These are phyloP conservation scores for Phoxinus dragarum DNA, from an alignment of 2,797 vertebrate genomes.

Conservation along the genomic window DNA sequence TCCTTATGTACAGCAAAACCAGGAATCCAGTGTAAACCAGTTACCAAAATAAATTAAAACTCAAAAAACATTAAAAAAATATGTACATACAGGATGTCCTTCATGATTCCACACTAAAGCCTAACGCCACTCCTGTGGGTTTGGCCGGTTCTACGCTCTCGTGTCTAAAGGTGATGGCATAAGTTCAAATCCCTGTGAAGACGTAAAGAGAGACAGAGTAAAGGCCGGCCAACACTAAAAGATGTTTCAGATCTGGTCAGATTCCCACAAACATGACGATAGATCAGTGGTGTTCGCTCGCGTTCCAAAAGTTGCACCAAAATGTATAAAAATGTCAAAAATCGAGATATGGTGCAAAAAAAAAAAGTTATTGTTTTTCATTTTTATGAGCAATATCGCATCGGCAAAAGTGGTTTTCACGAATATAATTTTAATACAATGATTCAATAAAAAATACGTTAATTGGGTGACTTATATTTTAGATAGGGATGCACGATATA, in stretches of 20 bases:
- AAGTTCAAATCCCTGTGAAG: constrained; percentile 54
- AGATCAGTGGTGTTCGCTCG: neutral
- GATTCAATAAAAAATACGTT: too few species aligned
- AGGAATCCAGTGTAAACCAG: constrained; percentile 75
- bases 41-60: constrained; percentile 64
- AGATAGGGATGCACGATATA: too few species aligned
- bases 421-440: too few species aligned
- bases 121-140: neutral
- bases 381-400: too few species aligned
- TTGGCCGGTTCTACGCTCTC: constrained; percentile 14
- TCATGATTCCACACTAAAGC: neutral
- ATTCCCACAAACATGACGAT: neutral
- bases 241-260: neutral
- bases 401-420: too few species aligned
- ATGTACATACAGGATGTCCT: constrained; percentile 51
- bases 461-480: too few species aligned
- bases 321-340: neutral
- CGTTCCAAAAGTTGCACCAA: too few species aligned
- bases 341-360: neutral
- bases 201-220: constrained; percentile 31
- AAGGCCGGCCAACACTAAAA: neutral
- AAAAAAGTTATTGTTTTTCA: neutral
- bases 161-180: neutral
- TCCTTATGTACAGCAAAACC: constrained; percentile 73
- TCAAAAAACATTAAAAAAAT: constrained; percentile 41